Evolutionary conservation across 1,140 invertebrate species (phyloP).

Genomic region (Laodelphax striatellus): DNA sequence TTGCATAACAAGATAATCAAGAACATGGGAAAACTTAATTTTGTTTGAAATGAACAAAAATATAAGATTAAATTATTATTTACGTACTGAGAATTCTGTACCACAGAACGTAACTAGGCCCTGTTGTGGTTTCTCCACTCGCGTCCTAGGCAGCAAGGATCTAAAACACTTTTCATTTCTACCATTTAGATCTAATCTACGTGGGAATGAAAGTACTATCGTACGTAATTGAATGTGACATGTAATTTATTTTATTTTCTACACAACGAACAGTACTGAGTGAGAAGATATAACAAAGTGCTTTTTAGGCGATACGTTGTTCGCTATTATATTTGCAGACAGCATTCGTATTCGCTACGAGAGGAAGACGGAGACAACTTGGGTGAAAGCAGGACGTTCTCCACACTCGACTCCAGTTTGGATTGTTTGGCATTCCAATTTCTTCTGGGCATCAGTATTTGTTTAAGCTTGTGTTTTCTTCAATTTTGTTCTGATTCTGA

Average conservation of each 20-base stretch:
- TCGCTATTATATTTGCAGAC: background rate
- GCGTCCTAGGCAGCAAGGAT: constrained; percentile 5
- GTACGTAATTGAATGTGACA: background rate
- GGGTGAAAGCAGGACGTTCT: too few relatives aligned
- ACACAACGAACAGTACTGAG: background rate
- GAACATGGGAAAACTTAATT: too few relatives aligned
- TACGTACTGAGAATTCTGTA: constrained; percentile 22
- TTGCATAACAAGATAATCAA: too few relatives aligned
- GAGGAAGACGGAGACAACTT: too few relatives aligned
- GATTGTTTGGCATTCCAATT: background rate
- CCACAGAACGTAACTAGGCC: constrained; percentile 18
- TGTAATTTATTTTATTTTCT: constrained; percentile 8
- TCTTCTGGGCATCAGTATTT: background rate
- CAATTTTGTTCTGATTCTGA: background rate
- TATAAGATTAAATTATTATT: background rate
- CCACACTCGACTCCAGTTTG: background rate
- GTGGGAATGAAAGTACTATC: background rate
- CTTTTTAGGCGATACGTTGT: background rate
- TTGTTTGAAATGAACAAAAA: too few relatives aligned
- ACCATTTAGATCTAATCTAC: background rate
- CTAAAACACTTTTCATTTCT: constrained; percentile 3
- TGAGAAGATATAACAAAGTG: background rate
- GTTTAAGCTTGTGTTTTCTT: background rate
- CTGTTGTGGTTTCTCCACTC: constrained; percentile 2
- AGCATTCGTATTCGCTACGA: too few relatives aligned